Conservation (phyloP, 1,140 invertebrate species). For the Venturia canescens region DNA sequence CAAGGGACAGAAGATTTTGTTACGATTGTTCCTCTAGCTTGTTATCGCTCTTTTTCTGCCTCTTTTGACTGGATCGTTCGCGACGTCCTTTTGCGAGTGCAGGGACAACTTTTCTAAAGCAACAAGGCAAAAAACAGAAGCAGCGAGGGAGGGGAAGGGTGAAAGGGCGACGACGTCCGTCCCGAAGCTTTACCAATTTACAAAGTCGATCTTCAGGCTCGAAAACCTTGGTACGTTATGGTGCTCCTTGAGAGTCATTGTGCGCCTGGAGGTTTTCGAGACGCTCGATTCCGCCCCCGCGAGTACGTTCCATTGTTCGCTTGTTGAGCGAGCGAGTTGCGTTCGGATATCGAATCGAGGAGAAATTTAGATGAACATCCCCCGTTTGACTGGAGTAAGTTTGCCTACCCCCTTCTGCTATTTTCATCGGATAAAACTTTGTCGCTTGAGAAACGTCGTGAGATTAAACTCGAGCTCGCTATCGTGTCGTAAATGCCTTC, state of each 20-base stretch:
- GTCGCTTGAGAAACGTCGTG: constrained; percentile 1
- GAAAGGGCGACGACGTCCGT: not conserved
- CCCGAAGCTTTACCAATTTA: constrained; percentile 42
- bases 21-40: not conserved
- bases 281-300: not conserved
- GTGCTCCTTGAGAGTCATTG: constrained; percentile 31
- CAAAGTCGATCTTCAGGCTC: constrained; percentile 32
- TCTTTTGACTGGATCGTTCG: not conserved
- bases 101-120: constrained; percentile 24
- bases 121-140: not conserved
- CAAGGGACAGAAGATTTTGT: too few species aligned
- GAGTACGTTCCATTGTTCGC: constrained; percentile 6
- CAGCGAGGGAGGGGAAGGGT: not conserved
- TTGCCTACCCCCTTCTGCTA: not conserved
- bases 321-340: not conserved
- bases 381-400: not conserved
- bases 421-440: constrained; percentile 1
- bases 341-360: constrained; percentile 36
- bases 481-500: not conserved
- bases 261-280: constrained; percentile 12
- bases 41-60: not conserved
- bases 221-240: not conserved
- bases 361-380: constrained; percentile 33
- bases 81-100: not conserved
- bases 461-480: constrained; percentile 19